These are phyloP conservation scores for Anableps anableps DNA, from an alignment of 2,797 vertebrate species.

Conservation along the genomic window DNA sequence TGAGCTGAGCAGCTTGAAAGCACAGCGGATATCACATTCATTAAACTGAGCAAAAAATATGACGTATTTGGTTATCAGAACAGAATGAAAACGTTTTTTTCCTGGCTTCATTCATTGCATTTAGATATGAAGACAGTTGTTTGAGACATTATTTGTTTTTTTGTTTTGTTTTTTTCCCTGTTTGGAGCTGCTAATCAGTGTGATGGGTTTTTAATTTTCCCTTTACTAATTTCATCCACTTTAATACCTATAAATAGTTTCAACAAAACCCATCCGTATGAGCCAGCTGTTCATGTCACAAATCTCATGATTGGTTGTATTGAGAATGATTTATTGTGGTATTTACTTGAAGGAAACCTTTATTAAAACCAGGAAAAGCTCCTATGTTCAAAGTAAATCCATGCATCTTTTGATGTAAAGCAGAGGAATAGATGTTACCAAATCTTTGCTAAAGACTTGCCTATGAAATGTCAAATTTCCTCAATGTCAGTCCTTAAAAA, in stretches of 20 bases:
- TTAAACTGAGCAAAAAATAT: not conserved
- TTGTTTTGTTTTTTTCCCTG: not conserved
- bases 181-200: slow-evolving; percentile 18
- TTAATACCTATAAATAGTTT: slow-evolving; percentile 29
- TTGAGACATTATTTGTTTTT: not conserved
- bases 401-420: not conserved
- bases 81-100: not conserved
- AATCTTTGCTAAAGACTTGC: not conserved
- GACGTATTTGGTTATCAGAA: not conserved
- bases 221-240: slow-evolving; percentile 24
- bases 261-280: slow-evolving; percentile 11
- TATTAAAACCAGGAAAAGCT: not conserved
- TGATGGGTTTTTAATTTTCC: slow-evolving; percentile 21
- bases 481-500: not conserved
- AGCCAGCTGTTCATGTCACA: slow-evolving; percentile 46
- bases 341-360: not conserved
- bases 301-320: slow-evolving; percentile 34
- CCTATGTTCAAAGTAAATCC: not conserved
- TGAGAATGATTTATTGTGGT: slow-evolving; percentile 29
- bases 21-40: not conserved
- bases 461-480: not conserved
- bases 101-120: not conserved
- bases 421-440: not conserved
- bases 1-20: not conserved
- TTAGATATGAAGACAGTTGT: not conserved